Conservation (phyloP, 2,888 invertebrate species). For the Petrolisthes manimaculis region DNA sequence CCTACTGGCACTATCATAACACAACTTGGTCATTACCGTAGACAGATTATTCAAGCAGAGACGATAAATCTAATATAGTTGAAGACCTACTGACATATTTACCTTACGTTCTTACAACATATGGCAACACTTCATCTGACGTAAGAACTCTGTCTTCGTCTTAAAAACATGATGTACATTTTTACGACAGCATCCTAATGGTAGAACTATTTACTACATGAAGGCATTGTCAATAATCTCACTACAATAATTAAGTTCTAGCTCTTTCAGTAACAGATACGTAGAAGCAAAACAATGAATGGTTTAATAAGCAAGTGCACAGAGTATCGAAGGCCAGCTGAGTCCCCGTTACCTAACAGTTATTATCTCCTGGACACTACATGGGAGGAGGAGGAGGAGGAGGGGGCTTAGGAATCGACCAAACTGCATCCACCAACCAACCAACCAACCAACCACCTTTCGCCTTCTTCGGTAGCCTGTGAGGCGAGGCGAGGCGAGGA, state of each 20-base stretch:
- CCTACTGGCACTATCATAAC: too few relatives aligned
- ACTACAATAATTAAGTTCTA: too few relatives aligned
- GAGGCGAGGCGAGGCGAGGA: constrained; percentile 13
- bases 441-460: constrained; percentile 16
- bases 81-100: not conserved
- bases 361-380: not conserved
- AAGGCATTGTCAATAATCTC: too few relatives aligned
- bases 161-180: not conserved
- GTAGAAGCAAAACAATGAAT: too few relatives aligned
- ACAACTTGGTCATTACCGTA: too few relatives aligned
- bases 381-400: not conserved
- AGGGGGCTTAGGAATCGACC: constrained; percentile 30
- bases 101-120: not conserved
- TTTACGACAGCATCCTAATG: not conserved
- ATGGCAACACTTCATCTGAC: not conserved
- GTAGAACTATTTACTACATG: too few relatives aligned
- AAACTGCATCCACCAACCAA: not conserved
- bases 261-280: too few relatives aligned
- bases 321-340: constrained; percentile 2
- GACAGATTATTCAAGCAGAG: too few relatives aligned
- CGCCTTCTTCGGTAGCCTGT: not conserved
- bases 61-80: not conserved
- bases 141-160: not conserved
- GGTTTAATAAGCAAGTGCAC: not conserved
- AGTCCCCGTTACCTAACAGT: constrained; percentile 41